Evolutionary conservation across 2,797 vertebrate species (phyloP).

Genomic region (Ispidina lecontei): DNA sequence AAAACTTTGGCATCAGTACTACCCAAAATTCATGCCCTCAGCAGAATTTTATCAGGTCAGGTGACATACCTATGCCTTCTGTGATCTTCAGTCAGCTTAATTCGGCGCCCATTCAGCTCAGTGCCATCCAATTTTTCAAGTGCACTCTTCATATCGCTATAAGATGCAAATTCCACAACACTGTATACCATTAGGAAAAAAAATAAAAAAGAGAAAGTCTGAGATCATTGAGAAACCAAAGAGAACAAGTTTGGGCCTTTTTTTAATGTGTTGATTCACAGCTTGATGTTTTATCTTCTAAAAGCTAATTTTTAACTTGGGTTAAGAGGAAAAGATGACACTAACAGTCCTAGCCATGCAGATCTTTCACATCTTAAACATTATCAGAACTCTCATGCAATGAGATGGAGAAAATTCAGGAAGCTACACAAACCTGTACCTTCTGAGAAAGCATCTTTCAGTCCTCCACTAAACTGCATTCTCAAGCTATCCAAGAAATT

Average conservation of each 20-base stretch:
- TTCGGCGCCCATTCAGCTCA: constrained; percentile 90
- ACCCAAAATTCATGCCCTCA: not conserved
- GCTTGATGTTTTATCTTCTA: not conserved
- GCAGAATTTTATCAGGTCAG: constrained; percentile 14
- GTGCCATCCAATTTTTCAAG: constrained; percentile 91
- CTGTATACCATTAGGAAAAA: constrained; percentile 63
- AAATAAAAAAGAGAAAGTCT: not conserved
- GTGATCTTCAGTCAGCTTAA: constrained; percentile 91
- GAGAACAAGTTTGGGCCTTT: not conserved
- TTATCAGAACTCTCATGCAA: not conserved
- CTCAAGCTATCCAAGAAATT: not conserved
- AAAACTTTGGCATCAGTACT: not conserved
- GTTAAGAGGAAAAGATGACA: not conserved
- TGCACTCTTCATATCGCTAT: constrained; percentile 93
- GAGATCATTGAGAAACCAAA: not conserved
- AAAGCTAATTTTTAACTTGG: not conserved
- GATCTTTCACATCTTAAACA: not conserved
- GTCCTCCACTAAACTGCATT: not conserved
- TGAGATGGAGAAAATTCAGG: not conserved
- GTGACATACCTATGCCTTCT: constrained; percentile 83
- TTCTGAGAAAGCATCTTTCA: not conserved
- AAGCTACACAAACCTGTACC: not conserved
- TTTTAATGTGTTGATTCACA: not conserved
- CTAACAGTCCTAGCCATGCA: not conserved
- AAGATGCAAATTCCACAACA: constrained; percentile 93